Evolutionary conservation across 2,888 invertebrate species (phyloP).

Genomic region (Eupithecia insigniata): DNA sequence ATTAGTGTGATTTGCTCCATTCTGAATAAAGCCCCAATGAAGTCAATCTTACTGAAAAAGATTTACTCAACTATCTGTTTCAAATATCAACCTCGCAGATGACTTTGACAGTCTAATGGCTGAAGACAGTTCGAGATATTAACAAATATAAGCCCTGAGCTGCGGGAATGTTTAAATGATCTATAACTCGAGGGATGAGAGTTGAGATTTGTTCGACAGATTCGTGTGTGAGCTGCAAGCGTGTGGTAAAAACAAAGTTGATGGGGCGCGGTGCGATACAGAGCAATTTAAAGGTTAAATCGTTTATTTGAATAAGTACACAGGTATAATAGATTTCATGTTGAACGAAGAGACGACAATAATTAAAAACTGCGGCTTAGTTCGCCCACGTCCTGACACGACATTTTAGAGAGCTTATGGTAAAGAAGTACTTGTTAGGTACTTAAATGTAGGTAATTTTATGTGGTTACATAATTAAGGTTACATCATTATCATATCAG

Average conservation of each 20-base stretch:
- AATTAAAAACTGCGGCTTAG: too few species aligned
- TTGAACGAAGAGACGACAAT: too few species aligned
- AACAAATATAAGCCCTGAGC: constrained; percentile 47
- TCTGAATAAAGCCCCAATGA: neutral
- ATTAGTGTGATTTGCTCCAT: neutral
- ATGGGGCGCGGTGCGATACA: constrained; percentile 15
- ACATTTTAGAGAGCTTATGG: too few species aligned
- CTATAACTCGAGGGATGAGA: constrained; percentile 36
- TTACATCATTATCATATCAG: too few species aligned
- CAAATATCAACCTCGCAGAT: constrained; percentile 57
- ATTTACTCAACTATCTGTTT: constrained; percentile 48
- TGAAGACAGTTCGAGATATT: constrained; percentile 59
- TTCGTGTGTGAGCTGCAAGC: constrained; percentile 28
- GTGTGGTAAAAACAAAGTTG: constrained; percentile 37
- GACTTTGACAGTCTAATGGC: constrained; percentile 64
- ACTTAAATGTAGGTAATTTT: too few species aligned
- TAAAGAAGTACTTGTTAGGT: too few species aligned
- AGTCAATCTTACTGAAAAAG: constrained; percentile 6
- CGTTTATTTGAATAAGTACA: too few species aligned
- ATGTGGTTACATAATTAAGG: too few species aligned
- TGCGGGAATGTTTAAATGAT: constrained; percentile 19
- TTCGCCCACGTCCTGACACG: too few species aligned
- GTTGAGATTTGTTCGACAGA: constrained; percentile 44
- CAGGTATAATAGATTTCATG: too few species aligned
- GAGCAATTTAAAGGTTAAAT: neutral